Conservation (phyloP, 2,113 vertebrate species). For the Ptychochromis oligacanthus region DNA sequence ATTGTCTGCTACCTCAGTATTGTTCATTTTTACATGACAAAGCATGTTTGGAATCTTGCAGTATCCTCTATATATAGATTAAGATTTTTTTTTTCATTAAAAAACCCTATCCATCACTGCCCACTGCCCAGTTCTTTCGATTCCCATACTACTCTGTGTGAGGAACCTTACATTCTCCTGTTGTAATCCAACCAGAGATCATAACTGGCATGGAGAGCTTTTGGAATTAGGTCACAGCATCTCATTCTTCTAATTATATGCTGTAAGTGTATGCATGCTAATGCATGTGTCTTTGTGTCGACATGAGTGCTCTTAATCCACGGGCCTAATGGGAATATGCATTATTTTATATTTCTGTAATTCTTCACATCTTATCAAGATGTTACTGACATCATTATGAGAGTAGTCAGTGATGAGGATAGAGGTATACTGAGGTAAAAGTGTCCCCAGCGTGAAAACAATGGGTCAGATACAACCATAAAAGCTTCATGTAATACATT, state of each 20-base stretch:
- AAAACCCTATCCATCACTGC: background rate
- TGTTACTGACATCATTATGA: slow-evolving; percentile 33
- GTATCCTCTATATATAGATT: background rate
- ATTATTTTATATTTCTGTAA: slow-evolving; percentile 53
- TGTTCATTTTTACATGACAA: background rate
- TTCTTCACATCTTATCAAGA: slow-evolving; percentile 31
- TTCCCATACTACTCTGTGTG: slow-evolving; percentile 11
- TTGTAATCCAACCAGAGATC: slow-evolving; percentile 49
- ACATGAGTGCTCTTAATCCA: slow-evolving; percentile 68
- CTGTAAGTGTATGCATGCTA: slow-evolving; percentile 43
- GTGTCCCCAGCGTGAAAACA: slow-evolving; percentile 2
- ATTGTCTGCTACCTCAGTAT: background rate
- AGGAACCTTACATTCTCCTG: slow-evolving; percentile 38
- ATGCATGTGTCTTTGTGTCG: slow-evolving; percentile 49
- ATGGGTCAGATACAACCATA: slow-evolving; percentile 32
- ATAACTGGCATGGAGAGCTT: slow-evolving; percentile 58
- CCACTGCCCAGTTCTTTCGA: background rate
- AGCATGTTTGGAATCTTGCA: background rate
- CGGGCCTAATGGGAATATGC: slow-evolving; percentile 61
- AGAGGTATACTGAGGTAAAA: background rate
- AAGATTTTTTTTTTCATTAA: background rate
- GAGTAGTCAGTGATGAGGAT: slow-evolving; percentile 1
- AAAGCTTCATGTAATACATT: slow-evolving; percentile 45
- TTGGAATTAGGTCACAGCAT: slow-evolving; percentile 76
- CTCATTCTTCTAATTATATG: slow-evolving; percentile 74